Conservation (phyloP, 2,113 vertebrate genomes). For the Cynoglossus semilaevis region DNA sequence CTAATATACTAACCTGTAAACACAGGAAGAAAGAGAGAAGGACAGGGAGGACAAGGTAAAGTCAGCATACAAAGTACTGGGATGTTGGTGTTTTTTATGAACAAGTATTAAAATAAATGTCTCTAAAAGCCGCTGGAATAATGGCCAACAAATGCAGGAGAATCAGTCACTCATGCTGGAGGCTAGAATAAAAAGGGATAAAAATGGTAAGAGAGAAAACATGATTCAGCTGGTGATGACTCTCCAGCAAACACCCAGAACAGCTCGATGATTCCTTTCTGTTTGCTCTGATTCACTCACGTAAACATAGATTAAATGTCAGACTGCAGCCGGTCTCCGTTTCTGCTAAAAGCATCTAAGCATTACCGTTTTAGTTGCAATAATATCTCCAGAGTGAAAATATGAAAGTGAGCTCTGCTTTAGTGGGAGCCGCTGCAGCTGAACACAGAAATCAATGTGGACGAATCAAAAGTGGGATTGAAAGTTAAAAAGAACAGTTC, state of each 20-base stretch:
- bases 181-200: background rate
- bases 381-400: background rate
- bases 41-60: too few relatives aligned
- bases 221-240: background rate
- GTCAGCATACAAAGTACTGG: too few relatives aligned
- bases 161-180: too few relatives aligned
- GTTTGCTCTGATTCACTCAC: background rate
- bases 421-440: background rate
- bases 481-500: background rate
- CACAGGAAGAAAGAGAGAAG: too few relatives aligned
- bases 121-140: too few relatives aligned
- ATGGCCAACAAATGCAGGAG: too few relatives aligned
- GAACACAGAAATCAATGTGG: background rate
- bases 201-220: too few relatives aligned
- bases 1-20: too few relatives aligned
- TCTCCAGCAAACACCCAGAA: too few relatives aligned
- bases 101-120: too few relatives aligned
- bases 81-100: too few relatives aligned
- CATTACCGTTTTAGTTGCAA: background rate
- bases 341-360: conserved; percentile 10
- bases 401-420: background rate
- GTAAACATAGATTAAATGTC: conserved; percentile 5
- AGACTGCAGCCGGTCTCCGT: background rate
- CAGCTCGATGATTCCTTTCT: background rate
- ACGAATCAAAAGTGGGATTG: background rate